Conservation (phyloP, 2,888 invertebrate species). For the Dryobota labecula region DNA sequence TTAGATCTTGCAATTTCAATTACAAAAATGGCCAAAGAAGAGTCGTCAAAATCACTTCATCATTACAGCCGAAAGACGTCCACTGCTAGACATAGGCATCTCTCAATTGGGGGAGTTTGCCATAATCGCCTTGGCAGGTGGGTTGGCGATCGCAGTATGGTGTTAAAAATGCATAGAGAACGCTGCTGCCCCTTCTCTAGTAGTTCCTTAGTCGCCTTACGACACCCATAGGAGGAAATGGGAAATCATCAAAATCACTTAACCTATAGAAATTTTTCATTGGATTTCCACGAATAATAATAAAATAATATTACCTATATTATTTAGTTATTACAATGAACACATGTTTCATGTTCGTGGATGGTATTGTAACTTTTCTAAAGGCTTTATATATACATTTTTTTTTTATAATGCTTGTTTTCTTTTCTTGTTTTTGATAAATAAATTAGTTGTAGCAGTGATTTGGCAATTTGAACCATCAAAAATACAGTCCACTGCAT, state of each 20-base stretch:
- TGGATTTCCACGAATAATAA: too few relatives aligned
- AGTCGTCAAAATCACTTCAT: not conserved
- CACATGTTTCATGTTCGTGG: not conserved
- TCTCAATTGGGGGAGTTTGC: too few relatives aligned
- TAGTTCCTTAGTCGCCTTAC: too few relatives aligned
- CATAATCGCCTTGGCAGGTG: too few relatives aligned
- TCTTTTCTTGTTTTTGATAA: not conserved
- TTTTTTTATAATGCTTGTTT: not conserved
- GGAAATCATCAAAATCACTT: not conserved
- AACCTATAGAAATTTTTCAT: not conserved
- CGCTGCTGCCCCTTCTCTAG: too few relatives aligned
- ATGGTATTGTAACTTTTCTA: not conserved
- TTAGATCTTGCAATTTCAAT: not conserved
- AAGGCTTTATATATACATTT: not conserved
- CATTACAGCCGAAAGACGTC: too few relatives aligned
- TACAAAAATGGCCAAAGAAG: not conserved
- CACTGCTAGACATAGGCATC: too few relatives aligned
- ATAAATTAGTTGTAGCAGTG: not conserved
- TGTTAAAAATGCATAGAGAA: too few relatives aligned
- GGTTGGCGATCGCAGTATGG: too few relatives aligned
- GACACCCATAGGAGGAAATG: too few relatives aligned
- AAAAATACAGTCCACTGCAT: not conserved
- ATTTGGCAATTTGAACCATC: not conserved
- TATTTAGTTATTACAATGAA: not conserved
- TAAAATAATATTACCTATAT: too few relatives aligned